phyloP scores from a whole-genome alignment of 53 echinoderm and acorn worm genomes.

The Antedon mediterranea region DNA sequence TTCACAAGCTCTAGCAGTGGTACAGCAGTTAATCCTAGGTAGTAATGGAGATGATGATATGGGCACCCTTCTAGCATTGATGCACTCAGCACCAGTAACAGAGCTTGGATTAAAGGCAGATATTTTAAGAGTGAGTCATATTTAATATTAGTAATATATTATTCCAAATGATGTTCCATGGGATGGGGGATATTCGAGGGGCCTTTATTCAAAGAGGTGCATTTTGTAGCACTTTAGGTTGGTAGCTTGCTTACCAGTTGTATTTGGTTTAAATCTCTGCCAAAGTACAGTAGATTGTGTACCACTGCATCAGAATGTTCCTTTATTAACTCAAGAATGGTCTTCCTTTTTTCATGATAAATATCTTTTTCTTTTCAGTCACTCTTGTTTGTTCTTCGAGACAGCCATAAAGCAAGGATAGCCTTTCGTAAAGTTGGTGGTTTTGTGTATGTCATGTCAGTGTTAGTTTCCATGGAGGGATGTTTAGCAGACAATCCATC shows the following conservation, averaged over 20 bases:
- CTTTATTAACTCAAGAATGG: too few species aligned
- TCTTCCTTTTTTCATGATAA: background rate
- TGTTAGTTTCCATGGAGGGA: constrained; percentile 71
- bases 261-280: too few species aligned
- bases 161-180: background rate
- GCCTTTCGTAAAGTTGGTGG: constrained; percentile 88
- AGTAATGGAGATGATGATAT: constrained; percentile 83
- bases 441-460: constrained; percentile 83
- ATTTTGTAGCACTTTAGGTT: too few species aligned
- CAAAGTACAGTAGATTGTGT: too few species aligned
- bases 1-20: constrained; percentile 65
- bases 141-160: background rate
- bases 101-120: constrained; percentile 65
- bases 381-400: constrained; percentile 53
- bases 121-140: constrained; percentile 46
- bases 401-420: constrained; percentile 62
- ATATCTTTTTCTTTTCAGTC: constrained; percentile 27
- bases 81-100: constrained; percentile 66
- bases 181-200: too few species aligned
- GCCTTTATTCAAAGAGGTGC: too few species aligned
- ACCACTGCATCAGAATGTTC: too few species aligned
- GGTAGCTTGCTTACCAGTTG: too few species aligned
- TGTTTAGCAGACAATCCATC: constrained; percentile 62
- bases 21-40: constrained; percentile 64
- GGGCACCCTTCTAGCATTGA: constrained; percentile 71